Conservation (phyloP, 1,140 invertebrate genomes). For the Drosophila persimilis region DNA sequence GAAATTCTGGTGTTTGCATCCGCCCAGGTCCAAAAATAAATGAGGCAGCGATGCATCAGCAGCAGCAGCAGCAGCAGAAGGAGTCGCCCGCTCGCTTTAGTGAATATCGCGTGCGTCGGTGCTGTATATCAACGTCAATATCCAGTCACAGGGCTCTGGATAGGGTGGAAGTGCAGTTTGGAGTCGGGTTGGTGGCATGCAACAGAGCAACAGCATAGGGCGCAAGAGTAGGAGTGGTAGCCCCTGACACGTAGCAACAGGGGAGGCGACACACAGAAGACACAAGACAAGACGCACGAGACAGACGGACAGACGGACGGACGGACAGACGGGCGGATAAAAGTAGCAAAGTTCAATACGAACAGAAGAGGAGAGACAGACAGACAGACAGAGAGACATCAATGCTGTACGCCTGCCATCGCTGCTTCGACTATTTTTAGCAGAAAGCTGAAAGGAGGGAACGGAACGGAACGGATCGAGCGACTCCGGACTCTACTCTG, state of each 20-base stretch:
- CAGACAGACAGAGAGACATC: slow-evolving; percentile 31
- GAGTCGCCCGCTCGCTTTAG: slow-evolving; percentile 19
- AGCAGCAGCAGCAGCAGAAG: slow-evolving; percentile 4
- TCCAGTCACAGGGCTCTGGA: slow-evolving; percentile 57
- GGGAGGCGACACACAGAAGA: slow-evolving; percentile 36
- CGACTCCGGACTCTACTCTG: slow-evolving; percentile 4
- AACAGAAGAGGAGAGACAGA: slow-evolving; percentile 32
- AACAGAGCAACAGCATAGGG: slow-evolving; percentile 49
- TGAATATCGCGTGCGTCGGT: slow-evolving; percentile 71
- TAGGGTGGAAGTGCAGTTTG: slow-evolving; percentile 65
- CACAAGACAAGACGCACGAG: slow-evolving; percentile 43
- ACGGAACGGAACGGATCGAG: slow-evolving; percentile 14
- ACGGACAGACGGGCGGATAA: slow-evolving; percentile 50
- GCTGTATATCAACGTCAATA: slow-evolving; percentile 82
- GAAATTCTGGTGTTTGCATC: slow-evolving; percentile 28
- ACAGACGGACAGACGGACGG: slow-evolving; percentile 43
- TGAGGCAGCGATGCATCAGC: slow-evolving; percentile 58
- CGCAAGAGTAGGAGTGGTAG: slow-evolving; percentile 65
- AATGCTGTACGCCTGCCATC: slow-evolving; percentile 41
- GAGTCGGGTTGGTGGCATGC: too few species aligned
- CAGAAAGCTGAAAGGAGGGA: slow-evolving; percentile 9
- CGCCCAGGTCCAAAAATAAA: slow-evolving; percentile 72
- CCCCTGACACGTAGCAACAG: slow-evolving; percentile 63
- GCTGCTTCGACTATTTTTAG: slow-evolving; percentile 67
- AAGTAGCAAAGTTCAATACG: slow-evolving; percentile 79